phyloP scores from a whole-genome alignment of 2,888 invertebrate genomes.

The Lathronympha strigana region DNA sequence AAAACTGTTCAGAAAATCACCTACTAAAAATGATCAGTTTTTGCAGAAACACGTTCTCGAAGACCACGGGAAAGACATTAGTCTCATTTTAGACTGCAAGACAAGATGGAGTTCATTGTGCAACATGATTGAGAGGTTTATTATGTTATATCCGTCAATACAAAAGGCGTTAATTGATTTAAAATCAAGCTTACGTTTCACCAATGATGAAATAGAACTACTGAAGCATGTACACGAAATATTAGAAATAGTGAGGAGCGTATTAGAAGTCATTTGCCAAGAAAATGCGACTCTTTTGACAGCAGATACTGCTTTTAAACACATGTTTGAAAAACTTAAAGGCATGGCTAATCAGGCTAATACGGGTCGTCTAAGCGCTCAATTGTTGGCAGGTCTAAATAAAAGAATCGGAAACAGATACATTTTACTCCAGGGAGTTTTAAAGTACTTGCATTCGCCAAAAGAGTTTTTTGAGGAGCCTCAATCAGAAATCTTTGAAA shows the following conservation, averaged over 20 bases:
- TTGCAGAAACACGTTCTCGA: not conserved
- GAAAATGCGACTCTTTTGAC: not conserved
- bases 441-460: constrained; percentile 6
- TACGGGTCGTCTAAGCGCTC: not conserved
- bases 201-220: not conserved
- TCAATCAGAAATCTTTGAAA: not conserved
- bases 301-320: not conserved
- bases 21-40: not conserved
- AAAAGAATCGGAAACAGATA: constrained; percentile 8
- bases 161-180: too few species aligned
- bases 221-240: not conserved
- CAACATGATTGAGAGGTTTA: too few species aligned
- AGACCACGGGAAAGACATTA: constrained; percentile 1
- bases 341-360: not conserved
- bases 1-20: not conserved
- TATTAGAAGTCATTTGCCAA: not conserved
- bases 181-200: too few species aligned
- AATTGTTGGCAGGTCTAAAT: not conserved
- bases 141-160: too few species aligned
- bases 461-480: not conserved
- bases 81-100: not conserved
- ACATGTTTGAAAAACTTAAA: not conserved
- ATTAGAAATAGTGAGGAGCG: not conserved
- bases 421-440: constrained; percentile 1
- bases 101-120: not conserved